These are phyloP conservation scores for Bruchidius siliquastri DNA, from an alignment of 2,888 invertebrate species.

Conservation along the genomic window DNA sequence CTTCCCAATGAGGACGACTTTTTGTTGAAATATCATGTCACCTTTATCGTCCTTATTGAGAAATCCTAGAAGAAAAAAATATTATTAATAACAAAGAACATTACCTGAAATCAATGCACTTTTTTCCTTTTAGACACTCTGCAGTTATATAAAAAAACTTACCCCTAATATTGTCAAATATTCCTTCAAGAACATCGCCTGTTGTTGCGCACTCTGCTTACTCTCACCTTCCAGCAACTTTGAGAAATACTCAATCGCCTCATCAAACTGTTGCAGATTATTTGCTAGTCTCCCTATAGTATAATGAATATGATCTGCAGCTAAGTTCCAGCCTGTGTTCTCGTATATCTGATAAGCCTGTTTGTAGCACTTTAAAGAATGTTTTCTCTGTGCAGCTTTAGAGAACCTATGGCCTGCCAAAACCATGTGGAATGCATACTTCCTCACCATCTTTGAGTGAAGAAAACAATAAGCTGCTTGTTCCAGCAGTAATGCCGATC, in stretches of 20 bases:
- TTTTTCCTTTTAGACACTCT: too few relatives aligned
- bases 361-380: conserved; percentile 86
- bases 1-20: too few relatives aligned
- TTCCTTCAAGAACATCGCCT: conserved; percentile 78
- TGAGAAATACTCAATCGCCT: conserved; percentile 71
- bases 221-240: conserved; percentile 69
- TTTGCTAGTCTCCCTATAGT: conserved; percentile 88
- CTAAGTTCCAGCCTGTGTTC: conserved; percentile 81
- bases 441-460: conserved; percentile 71
- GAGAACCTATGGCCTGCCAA: conserved; percentile 93
- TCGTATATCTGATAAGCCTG: conserved; percentile 78
- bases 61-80: too few relatives aligned
- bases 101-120: too few relatives aligned
- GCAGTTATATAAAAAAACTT: conserved; percentile 31
- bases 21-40: too few relatives aligned
- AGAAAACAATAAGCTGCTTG: conserved; percentile 93
- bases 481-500: conserved; percentile 89
- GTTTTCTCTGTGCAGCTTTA: conserved; percentile 87
- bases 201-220: conserved; percentile 67
- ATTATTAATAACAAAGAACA: too few relatives aligned
- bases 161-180: conserved; percentile 83
- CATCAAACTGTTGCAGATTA: conserved; percentile 66
- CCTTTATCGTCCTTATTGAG: too few relatives aligned
- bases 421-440: conserved; percentile 95
- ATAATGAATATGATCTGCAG: conserved; percentile 94